A percentile compares a stretch with the other conserved stretches of the same genome.
Conservation (phyloP, 1,140 invertebrate species). For the Platyscapa corneri region DNA sequence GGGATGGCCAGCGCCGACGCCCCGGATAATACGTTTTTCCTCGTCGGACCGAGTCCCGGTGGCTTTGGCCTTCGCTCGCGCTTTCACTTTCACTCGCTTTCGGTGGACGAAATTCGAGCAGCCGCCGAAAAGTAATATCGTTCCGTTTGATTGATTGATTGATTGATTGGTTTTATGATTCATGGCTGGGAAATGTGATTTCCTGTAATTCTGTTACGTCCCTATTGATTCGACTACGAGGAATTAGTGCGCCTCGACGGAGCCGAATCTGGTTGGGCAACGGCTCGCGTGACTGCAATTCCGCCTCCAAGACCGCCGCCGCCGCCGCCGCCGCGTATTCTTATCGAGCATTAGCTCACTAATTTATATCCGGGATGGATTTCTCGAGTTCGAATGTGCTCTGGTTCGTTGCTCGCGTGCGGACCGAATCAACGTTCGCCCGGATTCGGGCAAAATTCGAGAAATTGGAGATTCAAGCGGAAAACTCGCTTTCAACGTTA, state of each 20-base stretch:
- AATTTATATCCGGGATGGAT: neutral
- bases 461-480: too few species aligned
- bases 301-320: neutral
- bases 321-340: neutral
- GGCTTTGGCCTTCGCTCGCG: neutral
- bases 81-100: neutral
- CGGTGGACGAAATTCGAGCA: neutral
- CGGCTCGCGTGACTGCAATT: slow-evolving; percentile 2
- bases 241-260: neutral
- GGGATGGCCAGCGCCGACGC: too few species aligned
- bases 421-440: too few species aligned
- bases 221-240: slow-evolving; percentile 27
- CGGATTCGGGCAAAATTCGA: too few species aligned
- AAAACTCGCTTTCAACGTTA: too few species aligned
- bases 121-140: slow-evolving; percentile 36
- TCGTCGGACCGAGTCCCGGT: neutral
- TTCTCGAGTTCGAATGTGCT: too few species aligned
- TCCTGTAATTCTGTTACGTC: slow-evolving; percentile 27
- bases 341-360: neutral
- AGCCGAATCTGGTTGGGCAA: neutral
- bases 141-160: slow-evolving; percentile 40
- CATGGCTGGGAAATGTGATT: slow-evolving; percentile 36
- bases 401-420: too few species aligned
- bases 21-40: neutral
- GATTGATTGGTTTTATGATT: slow-evolving; percentile 48